These are phyloP conservation scores for Amazona guildingii DNA, from an alignment of 2,113 vertebrate species.

Conservation along the genomic window DNA sequence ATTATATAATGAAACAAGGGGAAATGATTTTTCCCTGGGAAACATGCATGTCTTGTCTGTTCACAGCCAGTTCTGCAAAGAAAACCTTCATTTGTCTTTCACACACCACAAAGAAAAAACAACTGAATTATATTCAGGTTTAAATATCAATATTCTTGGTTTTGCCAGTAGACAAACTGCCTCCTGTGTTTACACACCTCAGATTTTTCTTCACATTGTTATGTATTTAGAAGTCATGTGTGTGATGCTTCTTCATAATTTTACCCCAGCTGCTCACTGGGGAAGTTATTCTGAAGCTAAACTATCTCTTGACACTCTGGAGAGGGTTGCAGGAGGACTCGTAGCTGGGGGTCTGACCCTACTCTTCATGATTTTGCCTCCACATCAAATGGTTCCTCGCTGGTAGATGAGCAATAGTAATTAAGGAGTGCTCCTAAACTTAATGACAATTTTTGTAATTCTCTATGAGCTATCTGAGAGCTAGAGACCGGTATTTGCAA, in stretches of 20 bases:
- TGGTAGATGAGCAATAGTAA: conserved; percentile 21
- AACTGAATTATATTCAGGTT: not conserved
- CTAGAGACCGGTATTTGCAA: conserved; percentile 73
- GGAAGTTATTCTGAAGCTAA: conserved; percentile 12
- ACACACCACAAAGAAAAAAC: not conserved
- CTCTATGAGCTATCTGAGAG: conserved; percentile 61
- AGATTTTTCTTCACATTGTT: not conserved
- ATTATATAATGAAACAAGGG: not conserved
- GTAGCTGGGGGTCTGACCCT: not conserved
- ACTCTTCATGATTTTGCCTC: conserved; percentile 20
- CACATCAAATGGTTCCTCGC: not conserved
- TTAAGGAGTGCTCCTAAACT: conserved; percentile 50
- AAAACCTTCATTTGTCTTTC: not conserved
- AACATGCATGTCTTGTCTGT: not conserved
- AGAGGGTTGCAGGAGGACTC: not conserved
- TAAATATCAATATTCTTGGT: not conserved
- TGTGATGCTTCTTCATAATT: not conserved
- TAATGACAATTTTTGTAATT: conserved; percentile 67
- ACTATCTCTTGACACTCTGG: conserved; percentile 42
- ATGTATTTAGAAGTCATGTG: not conserved
- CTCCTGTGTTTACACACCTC: not conserved
- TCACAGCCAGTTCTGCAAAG: not conserved
- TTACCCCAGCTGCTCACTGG: not conserved
- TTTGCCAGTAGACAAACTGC: not conserved
- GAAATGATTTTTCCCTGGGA: not conserved